These are phyloP conservation scores for Maccullochella peelii DNA, from an alignment of 2,113 vertebrate species.

Conservation along the genomic window DNA sequence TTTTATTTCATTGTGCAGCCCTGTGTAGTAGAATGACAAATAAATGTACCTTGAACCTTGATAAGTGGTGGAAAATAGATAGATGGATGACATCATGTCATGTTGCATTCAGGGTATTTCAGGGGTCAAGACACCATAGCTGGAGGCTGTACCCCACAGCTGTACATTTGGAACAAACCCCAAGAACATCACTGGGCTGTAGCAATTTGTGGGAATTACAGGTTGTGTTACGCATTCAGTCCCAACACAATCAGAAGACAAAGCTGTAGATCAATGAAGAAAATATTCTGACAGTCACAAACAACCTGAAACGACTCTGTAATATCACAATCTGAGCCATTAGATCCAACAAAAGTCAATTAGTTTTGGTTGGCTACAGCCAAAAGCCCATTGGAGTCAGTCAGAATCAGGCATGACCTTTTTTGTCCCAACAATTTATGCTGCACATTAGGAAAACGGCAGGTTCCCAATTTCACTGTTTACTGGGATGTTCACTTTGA, in stretches of 20 bases:
- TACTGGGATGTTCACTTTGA: neutral
- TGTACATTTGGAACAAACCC: neutral
- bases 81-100: neutral
- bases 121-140: neutral
- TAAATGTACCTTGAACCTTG: too few species aligned
- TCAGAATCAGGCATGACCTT: neutral
- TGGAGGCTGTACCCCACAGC: too few species aligned
- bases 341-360: neutral
- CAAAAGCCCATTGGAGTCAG: neutral
- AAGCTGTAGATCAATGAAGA: neutral
- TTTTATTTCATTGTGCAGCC: too few species aligned
- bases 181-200: neutral
- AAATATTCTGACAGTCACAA: neutral
- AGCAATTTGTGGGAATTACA: neutral
- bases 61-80: neutral
- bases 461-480: neutral
- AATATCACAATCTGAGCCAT: neutral
- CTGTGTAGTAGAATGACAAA: too few species aligned
- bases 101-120: neutral
- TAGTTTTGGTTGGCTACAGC: neutral
- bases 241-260: neutral
- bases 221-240: neutral
- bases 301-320: neutral
- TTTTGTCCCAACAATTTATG: neutral
- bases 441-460: neutral